These are phyloP conservation scores for Drymonia ruficornis DNA, from an alignment of 2,888 invertebrate genomes.

Conservation along the genomic window DNA sequence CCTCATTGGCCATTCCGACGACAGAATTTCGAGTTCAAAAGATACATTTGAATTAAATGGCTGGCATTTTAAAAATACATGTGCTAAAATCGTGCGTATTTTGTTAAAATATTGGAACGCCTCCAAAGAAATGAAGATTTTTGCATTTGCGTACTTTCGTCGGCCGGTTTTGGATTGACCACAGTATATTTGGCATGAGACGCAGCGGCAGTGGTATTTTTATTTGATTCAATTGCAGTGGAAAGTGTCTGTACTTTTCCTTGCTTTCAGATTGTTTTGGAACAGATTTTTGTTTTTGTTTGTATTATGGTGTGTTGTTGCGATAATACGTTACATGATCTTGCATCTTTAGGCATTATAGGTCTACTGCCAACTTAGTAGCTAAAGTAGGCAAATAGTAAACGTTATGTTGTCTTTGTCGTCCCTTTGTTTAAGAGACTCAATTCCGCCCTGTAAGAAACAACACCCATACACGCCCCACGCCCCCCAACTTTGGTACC, in stretches of 20 bases:
- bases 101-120: slow-evolving; percentile 50
- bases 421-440: background rate
- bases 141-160: slow-evolving; percentile 42
- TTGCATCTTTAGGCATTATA: background rate
- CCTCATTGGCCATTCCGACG: slow-evolving; percentile 14
- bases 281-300: background rate
- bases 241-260: background rate
- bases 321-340: background rate
- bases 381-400: background rate
- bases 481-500: slow-evolving; percentile 33
- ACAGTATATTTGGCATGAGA: slow-evolving; percentile 15
- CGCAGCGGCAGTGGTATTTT: background rate
- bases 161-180: slow-evolving; percentile 27
- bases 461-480: slow-evolving; percentile 14
- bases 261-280: background rate
- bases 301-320: background rate
- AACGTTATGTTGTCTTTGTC: background rate
- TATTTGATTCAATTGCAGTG: background rate
- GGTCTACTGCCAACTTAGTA: background rate
- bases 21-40: slow-evolving; percentile 18
- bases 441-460: slow-evolving; percentile 19
- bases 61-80: slow-evolving; percentile 31
- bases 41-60: slow-evolving; percentile 18
- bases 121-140: slow-evolving; percentile 51
- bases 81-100: slow-evolving; percentile 33